A percentile compares a stretch with the other conserved stretches of the same genome.
These are phyloP conservation scores for Indri indri DNA, from an alignment of 2,113 vertebrate genomes.

Conservation along the genomic window DNA sequence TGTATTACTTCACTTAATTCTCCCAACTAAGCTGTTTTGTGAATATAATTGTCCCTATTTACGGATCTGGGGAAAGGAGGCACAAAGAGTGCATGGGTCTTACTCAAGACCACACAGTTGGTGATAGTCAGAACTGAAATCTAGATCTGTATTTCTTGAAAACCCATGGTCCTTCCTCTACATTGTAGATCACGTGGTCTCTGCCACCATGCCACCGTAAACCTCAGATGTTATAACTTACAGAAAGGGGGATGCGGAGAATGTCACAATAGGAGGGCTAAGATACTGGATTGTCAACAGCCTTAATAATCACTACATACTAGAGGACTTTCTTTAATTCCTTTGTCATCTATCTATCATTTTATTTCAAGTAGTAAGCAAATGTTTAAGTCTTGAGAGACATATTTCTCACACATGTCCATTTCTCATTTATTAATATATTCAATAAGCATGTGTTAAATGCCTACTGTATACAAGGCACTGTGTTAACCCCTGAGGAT, in stretches of 20 bases:
- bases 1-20: neutral
- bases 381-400: neutral
- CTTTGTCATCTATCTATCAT: neutral
- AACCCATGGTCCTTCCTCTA: neutral
- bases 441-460: neutral
- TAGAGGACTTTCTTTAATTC: neutral
- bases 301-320: neutral
- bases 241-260: neutral
- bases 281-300: neutral
- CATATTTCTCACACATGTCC: neutral
- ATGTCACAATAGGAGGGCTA: neutral
- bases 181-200: neutral
- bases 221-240: neutral
- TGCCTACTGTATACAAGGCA: neutral
- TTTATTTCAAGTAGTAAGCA: neutral
- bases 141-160: conserved; percentile 28
- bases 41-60: neutral
- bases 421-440: neutral
- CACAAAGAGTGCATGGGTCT: neutral
- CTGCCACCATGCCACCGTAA: neutral
- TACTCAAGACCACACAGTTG: neutral
- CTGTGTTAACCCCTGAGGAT: neutral
- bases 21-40: neutral
- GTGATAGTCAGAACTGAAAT: conserved; percentile 28
- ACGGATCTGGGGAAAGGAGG: neutral